Conservation (phyloP, 2,797 vertebrate genomes). For the Apodemus agrarius region DNA sequence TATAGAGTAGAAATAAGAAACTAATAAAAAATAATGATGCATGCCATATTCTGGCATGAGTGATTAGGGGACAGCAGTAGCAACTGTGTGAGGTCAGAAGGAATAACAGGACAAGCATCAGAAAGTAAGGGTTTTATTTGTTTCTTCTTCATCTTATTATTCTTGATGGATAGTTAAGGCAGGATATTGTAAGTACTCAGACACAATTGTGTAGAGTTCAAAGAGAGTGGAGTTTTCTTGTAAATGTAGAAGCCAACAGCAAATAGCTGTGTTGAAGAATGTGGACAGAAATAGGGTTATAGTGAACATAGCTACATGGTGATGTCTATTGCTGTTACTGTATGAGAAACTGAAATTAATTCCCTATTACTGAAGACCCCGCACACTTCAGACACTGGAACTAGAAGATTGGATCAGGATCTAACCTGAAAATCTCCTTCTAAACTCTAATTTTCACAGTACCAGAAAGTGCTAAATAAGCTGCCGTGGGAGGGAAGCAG, state of each 20-base stretch:
- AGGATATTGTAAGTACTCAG: background rate
- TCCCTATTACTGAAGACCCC: background rate
- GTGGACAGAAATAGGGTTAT: background rate
- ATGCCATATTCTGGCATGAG: background rate
- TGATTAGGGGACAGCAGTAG: background rate
- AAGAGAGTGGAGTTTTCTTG: background rate
- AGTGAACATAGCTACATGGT: background rate
- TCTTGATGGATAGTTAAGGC: background rate
- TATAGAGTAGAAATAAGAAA: background rate
- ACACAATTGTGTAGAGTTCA: background rate
- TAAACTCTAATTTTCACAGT: background rate
- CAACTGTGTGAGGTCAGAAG: background rate
- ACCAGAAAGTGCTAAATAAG: background rate
- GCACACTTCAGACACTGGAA: background rate
- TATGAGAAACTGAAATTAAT: background rate
- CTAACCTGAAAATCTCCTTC: background rate
- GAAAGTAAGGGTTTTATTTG: conserved; percentile 4
- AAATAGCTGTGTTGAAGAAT: background rate
- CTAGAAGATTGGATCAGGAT: background rate
- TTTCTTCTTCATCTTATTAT: background rate
- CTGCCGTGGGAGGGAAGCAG: background rate
- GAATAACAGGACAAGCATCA: background rate
- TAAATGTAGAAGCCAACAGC: background rate
- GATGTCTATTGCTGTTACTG: background rate
- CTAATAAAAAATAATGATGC: background rate